These are phyloP conservation scores for Bombus pascuorum DNA, from an alignment of 1,140 invertebrate species.

Conservation along the genomic window DNA sequence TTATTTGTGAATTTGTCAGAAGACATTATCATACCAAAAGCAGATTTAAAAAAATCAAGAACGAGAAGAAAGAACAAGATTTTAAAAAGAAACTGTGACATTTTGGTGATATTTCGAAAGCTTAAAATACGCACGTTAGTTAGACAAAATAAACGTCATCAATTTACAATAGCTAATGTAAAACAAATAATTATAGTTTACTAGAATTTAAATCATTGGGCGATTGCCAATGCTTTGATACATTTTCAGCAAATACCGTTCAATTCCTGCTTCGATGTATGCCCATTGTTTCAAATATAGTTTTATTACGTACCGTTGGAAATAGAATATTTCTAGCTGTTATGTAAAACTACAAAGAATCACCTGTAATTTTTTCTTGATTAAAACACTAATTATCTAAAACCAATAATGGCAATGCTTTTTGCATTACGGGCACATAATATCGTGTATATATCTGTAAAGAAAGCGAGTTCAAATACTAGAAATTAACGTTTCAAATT, in stretches of 20 bases:
- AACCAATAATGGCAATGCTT: neutral
- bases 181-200: slow-evolving; percentile 32
- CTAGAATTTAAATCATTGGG: slow-evolving; percentile 31
- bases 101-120: neutral
- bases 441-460: too few species aligned
- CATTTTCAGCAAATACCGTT: slow-evolving; percentile 21
- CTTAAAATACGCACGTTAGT: neutral
- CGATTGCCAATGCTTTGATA: slow-evolving; percentile 23
- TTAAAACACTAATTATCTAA: neutral
- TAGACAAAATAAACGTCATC: slow-evolving; percentile 11
- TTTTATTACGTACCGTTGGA: slow-evolving; percentile 17
- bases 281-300: slow-evolving; percentile 26
- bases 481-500: neutral
- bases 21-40: neutral
- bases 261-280: neutral
- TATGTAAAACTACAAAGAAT: neutral
- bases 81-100: neutral
- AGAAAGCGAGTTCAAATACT: neutral
- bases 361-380: neutral
- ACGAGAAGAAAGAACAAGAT: neutral
- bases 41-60: too few species aligned
- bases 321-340: neutral
- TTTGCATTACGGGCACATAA: too few species aligned
- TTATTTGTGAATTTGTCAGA: neutral
- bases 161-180: slow-evolving; percentile 17